Evolutionary conservation across 2,888 invertebrate species (phyloP), one percentile per base, ranked within the genome.

Genomic region (Sipha maydis): DNA sequence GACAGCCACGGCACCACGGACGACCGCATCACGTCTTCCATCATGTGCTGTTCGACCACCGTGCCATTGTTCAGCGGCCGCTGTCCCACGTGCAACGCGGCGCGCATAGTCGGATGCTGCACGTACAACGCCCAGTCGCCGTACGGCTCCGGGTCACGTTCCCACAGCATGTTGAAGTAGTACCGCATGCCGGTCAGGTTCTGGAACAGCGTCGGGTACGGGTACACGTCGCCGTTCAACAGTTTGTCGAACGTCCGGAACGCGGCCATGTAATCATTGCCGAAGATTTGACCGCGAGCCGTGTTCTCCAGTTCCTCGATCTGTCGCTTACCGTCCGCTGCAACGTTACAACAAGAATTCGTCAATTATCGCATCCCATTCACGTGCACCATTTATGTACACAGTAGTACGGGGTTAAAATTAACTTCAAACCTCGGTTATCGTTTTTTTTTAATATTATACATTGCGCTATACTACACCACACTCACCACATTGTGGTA

Each of bases 31-130:
- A 97, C 93, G 92, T 98, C 98, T 56, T 93, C 92, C 90, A 94
- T 93, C 34, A 98, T 92, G 91, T 95, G 93, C 25, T 19, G n/a
- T 28, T 28, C 38, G 69, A 61, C 89, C n/a, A 3, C 3, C 0
- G 71, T 28, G 78, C 93, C 94, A 54, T 93, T 93, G 90, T 95
- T 93, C 91, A 96, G 97, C 0, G 95, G 93, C 56, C 94, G 92
- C 90, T 96, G 95, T 3, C 98, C 98, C 1, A 98, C 97, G 91
- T 98, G 97, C 89, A 98, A 95, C 0, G 95, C 94, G 84, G 93
- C 94, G 3, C 97, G 93, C 0, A 96, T 94, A 76, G 93, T 90
- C 31, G 90, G 90, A 2, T 90, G 89, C 89, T 92, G 92, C 84
- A 93, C 90, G 90, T 93, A 93, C 17, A 85, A 76, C 0, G 89